Conservation (phyloP, 2,113 vertebrate species). For the Orycteropus afer region DNA sequence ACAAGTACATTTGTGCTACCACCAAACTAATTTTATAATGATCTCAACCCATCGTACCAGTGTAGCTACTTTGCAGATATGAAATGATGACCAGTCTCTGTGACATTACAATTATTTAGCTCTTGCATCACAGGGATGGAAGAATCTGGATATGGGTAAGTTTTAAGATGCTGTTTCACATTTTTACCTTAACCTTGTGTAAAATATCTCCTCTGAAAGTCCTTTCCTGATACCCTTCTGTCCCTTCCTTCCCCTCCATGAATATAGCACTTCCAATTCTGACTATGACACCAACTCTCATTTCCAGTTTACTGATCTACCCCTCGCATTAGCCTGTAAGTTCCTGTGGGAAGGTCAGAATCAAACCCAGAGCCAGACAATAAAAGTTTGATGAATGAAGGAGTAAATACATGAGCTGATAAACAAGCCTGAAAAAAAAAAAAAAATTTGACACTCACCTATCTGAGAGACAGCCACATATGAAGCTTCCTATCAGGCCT, state of each 20-base stretch:
- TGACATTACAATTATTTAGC: not conserved
- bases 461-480: conserved; percentile 82
- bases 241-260: not conserved
- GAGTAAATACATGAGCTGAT: not conserved
- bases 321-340: not conserved
- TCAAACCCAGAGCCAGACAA: not conserved
- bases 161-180: not conserved
- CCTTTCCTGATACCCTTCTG: not conserved
- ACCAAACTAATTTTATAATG: not conserved
- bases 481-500: conserved; percentile 82
- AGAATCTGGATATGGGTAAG: not conserved
- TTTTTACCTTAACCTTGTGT: not conserved
- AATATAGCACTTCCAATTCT: not conserved
- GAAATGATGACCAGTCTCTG: not conserved
- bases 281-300: not conserved
- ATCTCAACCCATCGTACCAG: not conserved
- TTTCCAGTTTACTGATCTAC: not conserved
- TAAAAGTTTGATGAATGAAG: not conserved
- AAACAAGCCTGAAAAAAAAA: not conserved
- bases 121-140: not conserved
- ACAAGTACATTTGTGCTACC: not conserved
- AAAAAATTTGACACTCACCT: conserved; percentile 2
- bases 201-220: not conserved
- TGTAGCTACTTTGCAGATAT: not conserved
- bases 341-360: not conserved